Evolutionary conservation across 2,113 vertebrate species (phyloP), one percentile per base, ranked within the genome.

Genomic region (Rhynchopsitta pachyrhyncha): DNA sequence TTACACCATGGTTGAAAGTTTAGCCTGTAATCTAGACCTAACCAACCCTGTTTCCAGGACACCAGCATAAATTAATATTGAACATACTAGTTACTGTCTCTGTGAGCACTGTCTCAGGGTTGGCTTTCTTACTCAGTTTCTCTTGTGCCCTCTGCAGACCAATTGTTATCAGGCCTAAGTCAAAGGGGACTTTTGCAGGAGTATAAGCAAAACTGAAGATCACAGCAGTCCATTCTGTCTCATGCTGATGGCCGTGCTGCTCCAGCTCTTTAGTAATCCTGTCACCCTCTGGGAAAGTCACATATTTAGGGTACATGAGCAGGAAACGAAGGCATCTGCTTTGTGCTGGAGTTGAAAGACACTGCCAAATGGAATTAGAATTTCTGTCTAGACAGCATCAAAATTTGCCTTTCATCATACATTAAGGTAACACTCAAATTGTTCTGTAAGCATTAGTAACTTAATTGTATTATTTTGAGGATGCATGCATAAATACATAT

Each of bases 381-480:
- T 97, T 73, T 95, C 33, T 7, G 64, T 92, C 87, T 92, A 50
- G 88, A 93, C 88, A 92, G 93, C 77, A 64, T 92, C 71, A 97
- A 59, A 93, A 93, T 92, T 83, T 64, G 63, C 73, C 94, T 97
- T 97, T 97, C 87, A 92, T 96, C 92, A 73, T 41, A 27, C 79
- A 83, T 97, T 96, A 97, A 96, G 90, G 82, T 83, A 90, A 50
- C 84, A 46, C 24, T 94, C 42, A 76, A 97, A 95, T 96, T 96
- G 70, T 92, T 97, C 85, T 92, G 82, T 95, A 86, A 92, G 80
- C 70, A 90, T 94, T 96, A 92, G 75, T 92, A 93, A 71, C 81
- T 86, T 95, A 85, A 92, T 96, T 94, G 62, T 96, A 94, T 97
- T 97, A 94, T 94, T 96, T 94, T 70, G 95, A 97, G 71, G 71